A percentile compares a stretch with the other conserved stretches of the same genome.
Evolutionary conservation across 2,888 invertebrate genomes (phyloP).

Genomic region (Ametastegia equiseti): DNA sequence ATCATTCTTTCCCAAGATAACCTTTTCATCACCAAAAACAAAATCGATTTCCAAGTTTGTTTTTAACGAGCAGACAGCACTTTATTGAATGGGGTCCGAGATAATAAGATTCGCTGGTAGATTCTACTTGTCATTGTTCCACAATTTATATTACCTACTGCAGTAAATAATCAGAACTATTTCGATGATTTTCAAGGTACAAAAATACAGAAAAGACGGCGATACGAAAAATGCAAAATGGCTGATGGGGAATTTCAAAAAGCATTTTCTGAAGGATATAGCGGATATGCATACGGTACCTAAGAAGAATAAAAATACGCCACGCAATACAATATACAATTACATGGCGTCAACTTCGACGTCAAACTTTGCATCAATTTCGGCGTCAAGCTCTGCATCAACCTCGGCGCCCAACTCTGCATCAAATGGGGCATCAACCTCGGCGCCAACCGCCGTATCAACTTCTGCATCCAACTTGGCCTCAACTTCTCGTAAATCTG

Average conservation of each 20-base stretch:
- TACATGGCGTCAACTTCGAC: conserved; percentile 17
- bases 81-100: too few relatives aligned
- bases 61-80: too few relatives aligned
- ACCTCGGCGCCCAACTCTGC: neutral
- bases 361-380: neutral
- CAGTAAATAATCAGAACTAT: neutral
- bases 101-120: too few relatives aligned
- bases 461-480: neutral
- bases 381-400: neutral
- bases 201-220: conserved; percentile 27
- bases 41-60: too few relatives aligned
- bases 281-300: neutral
- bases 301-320: neutral
- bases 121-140: neutral
- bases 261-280: conserved; percentile 21
- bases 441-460: neutral
- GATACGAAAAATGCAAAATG: conserved; percentile 16
- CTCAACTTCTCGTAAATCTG: neutral
- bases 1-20: too few relatives aligned
- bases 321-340: conserved; percentile 25
- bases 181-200: conserved; percentile 25
- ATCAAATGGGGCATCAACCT: conserved; percentile 4
- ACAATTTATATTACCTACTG: too few relatives aligned
- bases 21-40: too few relatives aligned
- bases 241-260: conserved; percentile 29